These are phyloP conservation scores for Sapajus apella DNA, from an alignment of 2,113 vertebrate species.

Conservation along the genomic window DNA sequence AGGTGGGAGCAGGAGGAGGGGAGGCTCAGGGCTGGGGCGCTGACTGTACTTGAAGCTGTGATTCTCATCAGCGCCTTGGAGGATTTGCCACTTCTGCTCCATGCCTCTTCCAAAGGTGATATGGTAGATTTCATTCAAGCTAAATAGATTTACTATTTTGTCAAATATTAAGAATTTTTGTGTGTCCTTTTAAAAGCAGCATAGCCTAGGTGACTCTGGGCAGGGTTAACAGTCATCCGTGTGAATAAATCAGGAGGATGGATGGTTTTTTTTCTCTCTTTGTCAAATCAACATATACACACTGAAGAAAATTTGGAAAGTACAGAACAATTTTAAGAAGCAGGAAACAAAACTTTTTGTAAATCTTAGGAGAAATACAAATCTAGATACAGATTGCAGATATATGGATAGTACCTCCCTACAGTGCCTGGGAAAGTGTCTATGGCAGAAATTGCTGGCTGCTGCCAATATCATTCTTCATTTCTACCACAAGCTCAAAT, in stretches of 20 bases:
- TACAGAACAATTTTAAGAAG: not conserved
- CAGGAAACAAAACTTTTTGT: not conserved
- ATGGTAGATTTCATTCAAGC: not conserved
- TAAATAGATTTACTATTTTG: not conserved
- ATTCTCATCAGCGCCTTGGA: not conserved
- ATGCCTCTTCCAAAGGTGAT: not conserved
- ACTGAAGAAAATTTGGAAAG: not conserved
- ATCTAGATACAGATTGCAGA: too few relatives aligned
- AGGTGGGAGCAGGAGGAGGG: not conserved
- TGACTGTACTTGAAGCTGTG: not conserved
- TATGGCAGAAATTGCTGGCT: not conserved
- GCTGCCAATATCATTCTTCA: not conserved
- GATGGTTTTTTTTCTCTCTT: not conserved
- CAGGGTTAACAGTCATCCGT: not conserved
- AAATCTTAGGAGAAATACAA: not conserved
- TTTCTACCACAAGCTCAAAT: not conserved
- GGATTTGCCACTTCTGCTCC: not conserved
- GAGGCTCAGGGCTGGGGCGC: not conserved
- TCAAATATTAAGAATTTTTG: not conserved
- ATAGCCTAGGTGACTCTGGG: not conserved
- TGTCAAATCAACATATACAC: not conserved
- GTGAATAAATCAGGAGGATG: not conserved
- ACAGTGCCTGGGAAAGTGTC: not conserved
- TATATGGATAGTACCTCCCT: not conserved
- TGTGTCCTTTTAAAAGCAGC: not conserved